Conservation (phyloP, 2,113 vertebrate species). For the Uria aalge region DNA sequence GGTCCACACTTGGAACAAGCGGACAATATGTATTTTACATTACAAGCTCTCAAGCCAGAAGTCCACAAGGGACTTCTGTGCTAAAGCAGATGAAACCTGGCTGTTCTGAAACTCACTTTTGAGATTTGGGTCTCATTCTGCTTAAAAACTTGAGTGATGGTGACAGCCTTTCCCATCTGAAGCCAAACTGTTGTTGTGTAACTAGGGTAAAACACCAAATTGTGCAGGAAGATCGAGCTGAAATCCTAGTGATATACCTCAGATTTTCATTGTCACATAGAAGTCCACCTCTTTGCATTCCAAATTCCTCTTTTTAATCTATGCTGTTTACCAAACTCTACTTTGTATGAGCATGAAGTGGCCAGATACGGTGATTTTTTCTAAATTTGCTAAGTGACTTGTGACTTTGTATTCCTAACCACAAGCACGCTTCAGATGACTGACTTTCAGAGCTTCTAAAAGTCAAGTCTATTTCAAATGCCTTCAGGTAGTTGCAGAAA, state of each 20-base stretch:
- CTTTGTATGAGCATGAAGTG: neutral
- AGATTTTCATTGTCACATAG: neutral
- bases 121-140: neutral
- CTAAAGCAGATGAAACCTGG: neutral
- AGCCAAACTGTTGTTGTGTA: neutral
- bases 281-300: neutral
- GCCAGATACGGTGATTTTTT: neutral
- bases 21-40: neutral
- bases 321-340: neutral
- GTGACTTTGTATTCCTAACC: neutral
- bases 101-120: neutral
- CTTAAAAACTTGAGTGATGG: neutral
- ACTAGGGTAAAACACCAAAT: neutral
- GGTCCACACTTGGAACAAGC: neutral
- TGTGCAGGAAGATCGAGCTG: accelerated
- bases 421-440: neutral
- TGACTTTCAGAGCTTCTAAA: neutral
- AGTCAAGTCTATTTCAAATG: neutral
- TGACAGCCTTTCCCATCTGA: neutral
- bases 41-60: neutral
- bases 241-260: neutral
- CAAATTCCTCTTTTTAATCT: neutral
- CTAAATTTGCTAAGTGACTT: neutral
- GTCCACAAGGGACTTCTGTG: neutral
- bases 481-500: neutral